Conservation (phyloP, 2,797 vertebrate genomes). For the Bradypodion pumilum region DNA sequence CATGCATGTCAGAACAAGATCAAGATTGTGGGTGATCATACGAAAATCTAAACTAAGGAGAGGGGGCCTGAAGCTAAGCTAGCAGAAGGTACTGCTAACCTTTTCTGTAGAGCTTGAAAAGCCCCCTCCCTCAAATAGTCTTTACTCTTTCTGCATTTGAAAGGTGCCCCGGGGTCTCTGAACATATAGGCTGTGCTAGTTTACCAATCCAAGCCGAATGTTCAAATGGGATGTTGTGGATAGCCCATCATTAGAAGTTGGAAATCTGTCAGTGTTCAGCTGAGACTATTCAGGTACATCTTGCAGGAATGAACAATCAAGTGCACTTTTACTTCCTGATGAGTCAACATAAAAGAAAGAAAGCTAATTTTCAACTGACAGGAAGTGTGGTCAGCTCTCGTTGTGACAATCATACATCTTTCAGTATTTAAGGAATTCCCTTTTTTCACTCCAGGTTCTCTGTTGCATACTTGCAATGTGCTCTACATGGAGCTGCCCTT, state of each 20-base stretch:
- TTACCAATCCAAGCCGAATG: not conserved
- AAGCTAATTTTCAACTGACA: too few species aligned
- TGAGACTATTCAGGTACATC: too few species aligned
- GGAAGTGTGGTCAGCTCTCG: too few species aligned
- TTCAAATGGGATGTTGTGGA: not conserved
- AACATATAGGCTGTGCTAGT: not conserved
- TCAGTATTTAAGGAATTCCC: too few species aligned
- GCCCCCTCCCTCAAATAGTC: not conserved
- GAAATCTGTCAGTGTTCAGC: too few species aligned
- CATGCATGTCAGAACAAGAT: not conserved
- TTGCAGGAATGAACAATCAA: too few species aligned
- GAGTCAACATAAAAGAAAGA: too few species aligned
- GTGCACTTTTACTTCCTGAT: too few species aligned
- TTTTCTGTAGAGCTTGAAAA: not conserved
- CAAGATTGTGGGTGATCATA: not conserved
- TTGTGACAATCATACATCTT: too few species aligned
- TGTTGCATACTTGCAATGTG: too few species aligned
- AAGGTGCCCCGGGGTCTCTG: not conserved
- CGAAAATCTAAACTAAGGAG: not conserved
- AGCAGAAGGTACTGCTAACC: not conserved
- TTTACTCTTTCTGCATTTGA: not conserved
- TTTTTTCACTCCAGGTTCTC: too few species aligned
- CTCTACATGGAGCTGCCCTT: too few species aligned
- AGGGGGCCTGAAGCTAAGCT: not conserved
- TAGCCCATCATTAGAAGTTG: not conserved